These are phyloP conservation scores for Smithornis capensis DNA, from an alignment of 2,113 vertebrate genomes.

Conservation along the genomic window DNA sequence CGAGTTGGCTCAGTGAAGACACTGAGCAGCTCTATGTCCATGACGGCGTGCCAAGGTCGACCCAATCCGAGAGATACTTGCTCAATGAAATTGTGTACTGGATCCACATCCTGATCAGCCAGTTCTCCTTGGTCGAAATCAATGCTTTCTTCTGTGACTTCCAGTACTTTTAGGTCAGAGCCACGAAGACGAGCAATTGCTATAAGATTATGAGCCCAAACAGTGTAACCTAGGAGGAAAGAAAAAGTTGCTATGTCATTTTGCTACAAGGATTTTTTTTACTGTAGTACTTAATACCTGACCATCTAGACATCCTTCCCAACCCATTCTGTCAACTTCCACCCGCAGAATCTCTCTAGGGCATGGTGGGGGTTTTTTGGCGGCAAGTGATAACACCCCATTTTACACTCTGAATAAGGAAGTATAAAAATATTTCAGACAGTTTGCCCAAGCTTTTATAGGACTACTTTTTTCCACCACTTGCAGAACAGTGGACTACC, in stretches of 20 bases:
- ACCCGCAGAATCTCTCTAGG: background rate
- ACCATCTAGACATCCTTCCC: background rate
- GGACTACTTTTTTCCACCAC: background rate
- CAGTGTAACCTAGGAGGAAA: conserved; percentile 84
- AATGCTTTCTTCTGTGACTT: conserved; percentile 97
- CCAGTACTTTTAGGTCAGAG: conserved; percentile 89
- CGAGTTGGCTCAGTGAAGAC: conserved; percentile 94
- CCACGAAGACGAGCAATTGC: conserved; percentile 96
- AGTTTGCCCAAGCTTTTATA: background rate
- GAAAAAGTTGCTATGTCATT: background rate
- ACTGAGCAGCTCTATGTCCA: conserved; percentile 88
- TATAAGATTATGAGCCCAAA: conserved; percentile 98
- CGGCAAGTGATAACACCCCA: background rate
- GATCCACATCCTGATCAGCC: conserved; percentile 89
- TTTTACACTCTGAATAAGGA: background rate
- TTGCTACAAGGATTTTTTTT: background rate
- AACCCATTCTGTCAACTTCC: background rate
- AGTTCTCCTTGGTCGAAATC: conserved; percentile 95
- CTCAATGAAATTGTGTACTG: conserved; percentile 93
- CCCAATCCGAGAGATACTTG: conserved; percentile 94
- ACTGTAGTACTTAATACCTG: background rate
- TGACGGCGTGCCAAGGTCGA: conserved; percentile 90
- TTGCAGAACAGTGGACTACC: background rate
- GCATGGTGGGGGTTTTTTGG: background rate
- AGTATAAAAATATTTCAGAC: background rate